These are phyloP conservation scores for Siniperca scherzeri DNA, from an alignment of 2,797 vertebrate genomes.

Conservation along the genomic window DNA sequence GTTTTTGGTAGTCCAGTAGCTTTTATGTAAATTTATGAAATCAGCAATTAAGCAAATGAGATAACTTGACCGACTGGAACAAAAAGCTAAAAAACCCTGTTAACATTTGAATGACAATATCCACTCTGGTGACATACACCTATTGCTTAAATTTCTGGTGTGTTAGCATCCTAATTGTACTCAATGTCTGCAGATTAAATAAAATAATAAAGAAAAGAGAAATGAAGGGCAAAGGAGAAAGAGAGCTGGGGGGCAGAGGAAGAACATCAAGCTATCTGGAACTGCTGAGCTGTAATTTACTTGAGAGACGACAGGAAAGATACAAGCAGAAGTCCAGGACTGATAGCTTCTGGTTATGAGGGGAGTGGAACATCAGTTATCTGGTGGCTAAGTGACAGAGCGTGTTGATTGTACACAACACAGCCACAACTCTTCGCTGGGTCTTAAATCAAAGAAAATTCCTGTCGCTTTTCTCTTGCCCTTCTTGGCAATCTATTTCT, in stretches of 20 bases:
- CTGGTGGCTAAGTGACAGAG: slow-evolving; percentile 86
- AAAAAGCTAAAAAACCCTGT: neutral
- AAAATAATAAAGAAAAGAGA: slow-evolving; percentile 51
- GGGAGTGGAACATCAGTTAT: slow-evolving; percentile 86
- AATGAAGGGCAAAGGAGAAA: slow-evolving; percentile 60
- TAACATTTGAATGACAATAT: slow-evolving; percentile 5
- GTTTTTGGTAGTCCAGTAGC: neutral
- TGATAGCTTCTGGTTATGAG: slow-evolving; percentile 87
- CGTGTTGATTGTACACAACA: slow-evolving; percentile 83
- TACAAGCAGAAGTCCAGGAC: slow-evolving; percentile 82
- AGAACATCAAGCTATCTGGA: slow-evolving; percentile 78
- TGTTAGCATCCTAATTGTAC: slow-evolving; percentile 32
- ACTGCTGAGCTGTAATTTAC: slow-evolving; percentile 85
- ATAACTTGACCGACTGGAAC: neutral
- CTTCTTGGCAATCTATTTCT: slow-evolving; percentile 75
- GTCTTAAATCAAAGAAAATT: slow-evolving; percentile 85
- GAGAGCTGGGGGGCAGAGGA: slow-evolving; percentile 70
- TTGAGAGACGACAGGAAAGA: slow-evolving; percentile 83
- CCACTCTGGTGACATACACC: neutral
- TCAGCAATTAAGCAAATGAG: neutral
- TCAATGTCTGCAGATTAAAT: slow-evolving; percentile 42
- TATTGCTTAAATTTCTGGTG: slow-evolving; percentile 11
- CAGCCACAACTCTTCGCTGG: slow-evolving; percentile 77
- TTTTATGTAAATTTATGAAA: neutral
- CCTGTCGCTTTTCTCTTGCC: slow-evolving; percentile 72